Evolutionary conservation across 2,888 invertebrate genomes (phyloP).

Genomic region (Cantharis lateralis): DNA sequence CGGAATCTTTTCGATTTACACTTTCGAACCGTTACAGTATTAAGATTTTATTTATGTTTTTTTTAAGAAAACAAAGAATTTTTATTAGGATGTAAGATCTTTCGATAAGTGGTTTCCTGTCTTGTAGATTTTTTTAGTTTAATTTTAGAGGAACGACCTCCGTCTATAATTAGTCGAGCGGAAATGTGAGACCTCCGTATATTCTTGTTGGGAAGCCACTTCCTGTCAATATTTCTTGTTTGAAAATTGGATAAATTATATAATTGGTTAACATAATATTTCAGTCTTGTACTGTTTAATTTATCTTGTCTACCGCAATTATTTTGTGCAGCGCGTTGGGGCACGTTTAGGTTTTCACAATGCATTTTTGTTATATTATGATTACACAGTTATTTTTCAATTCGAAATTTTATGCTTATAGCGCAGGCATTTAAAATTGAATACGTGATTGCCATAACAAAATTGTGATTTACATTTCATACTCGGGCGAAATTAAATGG

Average conservation of each 20-base stretch:
- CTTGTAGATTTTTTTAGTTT: slow-evolving; percentile 24
- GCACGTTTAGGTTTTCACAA: background rate
- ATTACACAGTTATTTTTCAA: background rate
- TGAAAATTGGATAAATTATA: slow-evolving; percentile 44
- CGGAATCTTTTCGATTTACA: background rate
- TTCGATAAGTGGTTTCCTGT: slow-evolving; percentile 26
- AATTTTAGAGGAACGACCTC: slow-evolving; percentile 27
- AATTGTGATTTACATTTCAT: background rate
- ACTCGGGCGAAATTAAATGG: background rate
- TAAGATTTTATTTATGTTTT: background rate
- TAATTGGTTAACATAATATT: slow-evolving; percentile 35
- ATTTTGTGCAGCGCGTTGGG: background rate
- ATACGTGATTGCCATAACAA: background rate
- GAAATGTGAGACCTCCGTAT: slow-evolving; percentile 37
- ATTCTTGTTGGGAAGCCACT: slow-evolving; percentile 41
- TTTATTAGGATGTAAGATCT: slow-evolving; percentile 27
- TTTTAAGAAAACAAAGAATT: slow-evolving; percentile 18
- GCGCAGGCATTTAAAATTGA: background rate
- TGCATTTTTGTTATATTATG: background rate
- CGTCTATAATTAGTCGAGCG: slow-evolving; percentile 40
- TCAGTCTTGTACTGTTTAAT: slow-evolving; percentile 17
- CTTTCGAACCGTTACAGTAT: background rate
- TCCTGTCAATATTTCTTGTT: slow-evolving; percentile 43
- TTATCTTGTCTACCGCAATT: slow-evolving; percentile 6
- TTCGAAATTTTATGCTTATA: background rate